These are phyloP conservation scores for Macrotis lagotis DNA, from an alignment of 2,113 vertebrate species.

Conservation along the genomic window DNA sequence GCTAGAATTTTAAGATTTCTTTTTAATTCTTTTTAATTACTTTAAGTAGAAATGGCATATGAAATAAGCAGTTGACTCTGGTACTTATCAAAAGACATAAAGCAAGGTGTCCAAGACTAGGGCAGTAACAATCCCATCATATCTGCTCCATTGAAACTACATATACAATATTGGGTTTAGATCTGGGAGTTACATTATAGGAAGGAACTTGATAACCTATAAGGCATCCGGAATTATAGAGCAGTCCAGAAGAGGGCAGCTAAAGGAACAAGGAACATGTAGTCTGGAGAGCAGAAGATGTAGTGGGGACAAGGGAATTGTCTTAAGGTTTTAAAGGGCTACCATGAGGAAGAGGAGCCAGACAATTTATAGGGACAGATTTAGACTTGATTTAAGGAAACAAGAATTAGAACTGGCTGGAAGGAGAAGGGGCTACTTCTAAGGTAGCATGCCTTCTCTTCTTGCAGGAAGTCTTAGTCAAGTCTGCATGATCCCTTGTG, in stretches of 20 bases:
- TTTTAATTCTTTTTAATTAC: neutral
- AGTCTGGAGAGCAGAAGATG: neutral
- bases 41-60: neutral
- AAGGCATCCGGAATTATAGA: neutral
- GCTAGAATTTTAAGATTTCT: neutral
- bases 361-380: neutral
- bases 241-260: neutral
- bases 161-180: neutral
- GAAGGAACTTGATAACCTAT: neutral
- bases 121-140: neutral
- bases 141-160: neutral
- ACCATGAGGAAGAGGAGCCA: neutral
- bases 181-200: neutral
- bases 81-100: neutral
- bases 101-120: neutral
- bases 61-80: neutral
- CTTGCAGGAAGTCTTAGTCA: neutral
- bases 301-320: neutral
- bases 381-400: neutral
- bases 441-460: neutral
- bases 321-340: neutral
- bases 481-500: neutral
- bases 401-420: neutral
- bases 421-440: neutral
- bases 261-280: neutral